phyloP scores from a whole-genome alignment of 2,797 vertebrate genomes.

The Danio jaintianensis region DNA sequence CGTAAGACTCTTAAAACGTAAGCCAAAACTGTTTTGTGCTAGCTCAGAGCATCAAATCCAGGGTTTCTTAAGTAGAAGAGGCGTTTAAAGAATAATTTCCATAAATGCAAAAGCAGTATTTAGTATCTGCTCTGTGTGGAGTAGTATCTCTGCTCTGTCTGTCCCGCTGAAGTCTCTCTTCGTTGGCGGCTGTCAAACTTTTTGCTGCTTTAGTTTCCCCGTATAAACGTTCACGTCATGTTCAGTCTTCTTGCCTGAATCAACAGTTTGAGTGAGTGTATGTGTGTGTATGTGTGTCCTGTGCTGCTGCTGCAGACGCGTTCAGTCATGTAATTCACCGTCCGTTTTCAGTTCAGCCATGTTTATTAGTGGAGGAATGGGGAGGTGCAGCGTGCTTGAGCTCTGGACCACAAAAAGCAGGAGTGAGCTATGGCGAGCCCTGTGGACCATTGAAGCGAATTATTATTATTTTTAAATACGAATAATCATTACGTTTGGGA shows the following conservation, averaged over 20 bases:
- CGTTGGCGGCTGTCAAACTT: constrained; percentile 32
- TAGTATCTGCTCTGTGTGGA: not conserved
- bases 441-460: not conserved
- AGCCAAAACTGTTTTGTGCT: not conserved
- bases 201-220: not conserved
- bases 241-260: constrained; percentile 3
- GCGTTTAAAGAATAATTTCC: constrained; percentile 22
- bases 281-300: constrained; percentile 1
- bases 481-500: not conserved
- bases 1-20: not conserved
- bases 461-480: not conserved
- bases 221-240: not conserved
- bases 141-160: not conserved
- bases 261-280: constrained; percentile 13
- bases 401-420: constrained; percentile 30
- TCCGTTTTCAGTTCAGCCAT: constrained; percentile 37
- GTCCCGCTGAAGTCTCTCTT: constrained; percentile 20
- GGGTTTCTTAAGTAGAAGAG: not conserved
- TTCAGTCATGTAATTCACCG: constrained; percentile 19
- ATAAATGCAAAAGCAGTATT: constrained; percentile 23
- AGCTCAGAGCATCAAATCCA: constrained; percentile 6
- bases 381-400: constrained; percentile 34
- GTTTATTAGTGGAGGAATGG: constrained; percentile 36
- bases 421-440: constrained; percentile 17
- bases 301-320: not conserved